phyloP scores from a whole-genome alignment of 2,113 vertebrate species.

The Dolichotis patagonum region DNA sequence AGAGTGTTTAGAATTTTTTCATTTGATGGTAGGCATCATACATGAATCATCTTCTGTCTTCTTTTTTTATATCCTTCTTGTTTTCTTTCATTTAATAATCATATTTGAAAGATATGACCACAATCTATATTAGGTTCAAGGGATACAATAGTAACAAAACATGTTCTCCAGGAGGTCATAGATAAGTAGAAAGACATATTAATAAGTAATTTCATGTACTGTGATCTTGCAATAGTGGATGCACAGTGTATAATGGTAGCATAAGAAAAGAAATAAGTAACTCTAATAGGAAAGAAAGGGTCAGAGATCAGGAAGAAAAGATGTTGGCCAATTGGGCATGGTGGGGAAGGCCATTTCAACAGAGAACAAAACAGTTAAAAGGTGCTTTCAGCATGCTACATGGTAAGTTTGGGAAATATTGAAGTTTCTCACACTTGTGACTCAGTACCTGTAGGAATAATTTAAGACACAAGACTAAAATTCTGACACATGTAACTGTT shows the following conservation, averaged over 20 bases:
- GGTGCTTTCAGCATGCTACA: background rate
- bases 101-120: background rate
- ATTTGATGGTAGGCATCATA: background rate
- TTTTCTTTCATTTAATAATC: background rate
- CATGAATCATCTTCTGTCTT: background rate
- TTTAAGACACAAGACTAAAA: background rate
- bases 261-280: background rate
- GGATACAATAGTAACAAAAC: background rate
- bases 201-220: background rate
- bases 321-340: background rate
- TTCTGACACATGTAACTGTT: background rate
- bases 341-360: background rate
- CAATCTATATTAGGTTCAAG: background rate
- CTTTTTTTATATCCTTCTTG: no score
- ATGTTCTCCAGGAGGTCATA: background rate
- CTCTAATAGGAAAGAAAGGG: background rate
- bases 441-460: background rate
- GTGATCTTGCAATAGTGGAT: background rate
- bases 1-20: background rate
- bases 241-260: background rate
- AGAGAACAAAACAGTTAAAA: background rate
- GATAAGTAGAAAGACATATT: background rate
- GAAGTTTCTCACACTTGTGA: background rate
- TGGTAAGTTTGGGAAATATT: background rate
- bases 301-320: background rate